These are phyloP conservation scores for Xyliphius kryptos DNA, from an alignment of 2,113 vertebrate genomes.

Conservation along the genomic window DNA sequence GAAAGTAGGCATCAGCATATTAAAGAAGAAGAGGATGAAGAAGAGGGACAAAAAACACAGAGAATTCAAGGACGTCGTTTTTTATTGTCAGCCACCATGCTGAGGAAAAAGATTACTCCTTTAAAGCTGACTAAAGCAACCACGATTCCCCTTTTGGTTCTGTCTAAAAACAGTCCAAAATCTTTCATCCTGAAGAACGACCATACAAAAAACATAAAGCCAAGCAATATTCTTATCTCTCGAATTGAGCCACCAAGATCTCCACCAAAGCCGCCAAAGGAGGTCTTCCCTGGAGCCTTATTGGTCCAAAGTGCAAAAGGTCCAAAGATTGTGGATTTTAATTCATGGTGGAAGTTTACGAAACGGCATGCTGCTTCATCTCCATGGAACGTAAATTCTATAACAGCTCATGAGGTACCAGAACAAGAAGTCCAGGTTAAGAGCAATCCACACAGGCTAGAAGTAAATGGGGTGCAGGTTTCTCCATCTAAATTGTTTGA, in stretches of 20 bases:
- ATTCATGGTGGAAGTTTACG: slow-evolving; percentile 42
- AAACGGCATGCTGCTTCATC: slow-evolving; percentile 23
- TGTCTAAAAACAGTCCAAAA: too few relatives aligned
- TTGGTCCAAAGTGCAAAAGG: slow-evolving; percentile 69
- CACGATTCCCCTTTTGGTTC: slow-evolving; percentile 56
- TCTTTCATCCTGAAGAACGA: too few relatives aligned
- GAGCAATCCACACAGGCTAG: too few relatives aligned
- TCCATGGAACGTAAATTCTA: slow-evolving; percentile 10
- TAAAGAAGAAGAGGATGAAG: slow-evolving; percentile 9
- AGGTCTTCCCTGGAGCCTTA: slow-evolving; percentile 76
- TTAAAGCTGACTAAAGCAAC: slow-evolving; percentile 10
- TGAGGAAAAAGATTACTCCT: slow-evolving; percentile 37
- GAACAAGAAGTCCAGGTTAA: neutral
- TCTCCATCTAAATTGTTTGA: too few relatives aligned
- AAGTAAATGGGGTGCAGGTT: too few relatives aligned
- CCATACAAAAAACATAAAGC: too few relatives aligned
- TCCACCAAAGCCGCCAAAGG: slow-evolving; percentile 54
- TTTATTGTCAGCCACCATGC: slow-evolving; percentile 24
- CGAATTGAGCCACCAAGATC: too few relatives aligned
- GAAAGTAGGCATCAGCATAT: neutral
- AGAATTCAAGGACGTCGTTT: slow-evolving; percentile 11
- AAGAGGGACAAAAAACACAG: neutral
- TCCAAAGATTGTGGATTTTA: slow-evolving; percentile 65
- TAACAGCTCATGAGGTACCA: neutral
- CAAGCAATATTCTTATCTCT: too few relatives aligned